A percentile compares a stretch with the other conserved stretches of the same genome.
These are phyloP conservation scores for Albula goreensis DNA, from an alignment of 2,113 vertebrate genomes.

Conservation along the genomic window DNA sequence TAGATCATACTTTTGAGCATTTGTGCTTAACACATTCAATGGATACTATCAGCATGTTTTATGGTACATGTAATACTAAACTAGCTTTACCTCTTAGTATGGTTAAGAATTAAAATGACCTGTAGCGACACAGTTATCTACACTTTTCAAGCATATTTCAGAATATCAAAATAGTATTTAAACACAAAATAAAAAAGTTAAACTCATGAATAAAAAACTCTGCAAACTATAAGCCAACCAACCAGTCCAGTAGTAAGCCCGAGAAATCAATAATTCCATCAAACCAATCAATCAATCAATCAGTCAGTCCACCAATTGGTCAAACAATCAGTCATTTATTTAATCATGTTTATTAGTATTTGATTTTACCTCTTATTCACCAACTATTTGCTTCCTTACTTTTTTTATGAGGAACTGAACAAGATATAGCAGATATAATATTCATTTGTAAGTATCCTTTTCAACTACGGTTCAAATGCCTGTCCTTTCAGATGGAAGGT, in stretches of 20 bases:
- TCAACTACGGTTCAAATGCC: background rate
- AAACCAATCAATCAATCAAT: background rate
- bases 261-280: no score
- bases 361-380: background rate
- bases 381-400: background rate
- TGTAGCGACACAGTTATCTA: no score
- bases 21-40: no score
- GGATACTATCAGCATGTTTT: no score
- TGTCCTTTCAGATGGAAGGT: constrained; percentile 1
- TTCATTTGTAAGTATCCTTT: background rate
- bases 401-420: background rate
- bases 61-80: no score
- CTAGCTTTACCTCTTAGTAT: no score
- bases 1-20: no score
- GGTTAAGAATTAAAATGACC: no score
- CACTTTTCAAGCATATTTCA: constrained; percentile 25
- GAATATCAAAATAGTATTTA: constrained; percentile 3
- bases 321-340: background rate
- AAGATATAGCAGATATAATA: background rate
- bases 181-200: background rate
- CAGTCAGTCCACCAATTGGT: background rate
- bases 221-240: no score
- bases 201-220: background rate
- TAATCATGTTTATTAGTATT: background rate
- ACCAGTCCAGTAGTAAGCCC: no score